These are phyloP conservation scores for Drosophila cracens DNA, from an alignment of 2,888 invertebrate species.

Conservation along the genomic window DNA sequence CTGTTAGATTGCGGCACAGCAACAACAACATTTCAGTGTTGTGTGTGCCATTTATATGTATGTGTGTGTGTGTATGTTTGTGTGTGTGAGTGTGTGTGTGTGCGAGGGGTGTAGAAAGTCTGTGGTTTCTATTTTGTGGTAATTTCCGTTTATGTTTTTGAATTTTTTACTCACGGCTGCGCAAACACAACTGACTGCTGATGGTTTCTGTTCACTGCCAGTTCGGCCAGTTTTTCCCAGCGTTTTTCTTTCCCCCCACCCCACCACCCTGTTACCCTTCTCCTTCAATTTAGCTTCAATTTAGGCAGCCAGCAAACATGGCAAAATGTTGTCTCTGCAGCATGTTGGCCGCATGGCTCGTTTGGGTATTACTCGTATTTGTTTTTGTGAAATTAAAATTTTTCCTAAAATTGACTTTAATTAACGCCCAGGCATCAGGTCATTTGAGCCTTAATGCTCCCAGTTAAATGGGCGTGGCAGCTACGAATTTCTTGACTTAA, in stretches of 20 bases:
- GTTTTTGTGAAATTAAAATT: slow-evolving; percentile 66
- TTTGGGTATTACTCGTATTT: slow-evolving; percentile 53
- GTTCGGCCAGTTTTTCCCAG: slow-evolving; percentile 28
- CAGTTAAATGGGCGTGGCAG: slow-evolving; percentile 9
- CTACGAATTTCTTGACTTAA: background rate
- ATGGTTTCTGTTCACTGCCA: slow-evolving; percentile 43
- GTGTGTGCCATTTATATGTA: slow-evolving; percentile 16
- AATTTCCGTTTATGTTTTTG: slow-evolving; percentile 82
- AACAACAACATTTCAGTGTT: slow-evolving; percentile 47
- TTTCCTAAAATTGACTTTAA: slow-evolving; percentile 58
- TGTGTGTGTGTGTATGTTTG: slow-evolving; percentile 21
- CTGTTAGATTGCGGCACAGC: slow-evolving; percentile 72
- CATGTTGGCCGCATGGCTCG: slow-evolving; percentile 20
- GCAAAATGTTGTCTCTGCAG: slow-evolving; percentile 53
- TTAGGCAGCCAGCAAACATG: slow-evolving; percentile 33
- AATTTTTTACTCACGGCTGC: slow-evolving; percentile 80
- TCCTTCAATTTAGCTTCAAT: background rate
- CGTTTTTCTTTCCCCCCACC: slow-evolving; percentile 7
- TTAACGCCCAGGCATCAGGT: slow-evolving; percentile 35
- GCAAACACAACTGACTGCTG: slow-evolving; percentile 74
- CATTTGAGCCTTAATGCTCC: slow-evolving; percentile 5
- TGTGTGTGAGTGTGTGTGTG: slow-evolving; percentile 18
- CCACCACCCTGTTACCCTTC: rapidly evolving
- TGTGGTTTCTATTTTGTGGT: slow-evolving; percentile 81
- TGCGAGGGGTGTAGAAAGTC: slow-evolving; percentile 44